Base-by-base conservation (phyloP, 1,140 invertebrate species). In the Spodoptera litura region DNA sequence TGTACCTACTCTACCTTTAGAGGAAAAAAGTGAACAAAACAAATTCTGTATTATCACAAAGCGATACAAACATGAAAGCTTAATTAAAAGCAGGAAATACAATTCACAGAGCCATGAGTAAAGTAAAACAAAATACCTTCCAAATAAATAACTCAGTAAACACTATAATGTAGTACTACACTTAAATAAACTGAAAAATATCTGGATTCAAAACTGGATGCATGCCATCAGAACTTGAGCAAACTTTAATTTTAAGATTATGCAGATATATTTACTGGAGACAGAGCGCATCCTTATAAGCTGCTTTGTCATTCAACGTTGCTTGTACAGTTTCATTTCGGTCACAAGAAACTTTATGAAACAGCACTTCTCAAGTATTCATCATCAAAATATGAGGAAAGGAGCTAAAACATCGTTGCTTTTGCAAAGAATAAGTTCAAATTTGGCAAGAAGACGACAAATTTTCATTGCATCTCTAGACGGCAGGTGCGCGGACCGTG, bases 361-460 rank as follows among this genome's bases (percentile, higher is more conserved):
- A 80, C 59, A 73, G 74, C 71, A 78, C 78, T 79, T 77, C 68
- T 78, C 56, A 76, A 83, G 79, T 78, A 81, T 75, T 82, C 80
- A 81, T 82, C 74, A 84, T 85, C 74, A 86, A 88, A 87, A 85
- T 85, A 82, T 82, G 73, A 83, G 70, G 80, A 61, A 73, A 58
- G 62, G 56, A 85, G 82, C 82, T 84, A 82, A 86, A 84, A 85
- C 78, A 80, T 83, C 79, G 70, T 71, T 68, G 83, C 81, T 79
- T 87, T 84, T 83, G 81, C 79, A 85, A 84, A 87, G 83, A 87
- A 90, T 87, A 87, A 88, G 80, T 86, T 88, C 83, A 87, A 88
- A 89, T 91, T 89, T 89, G 87, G 85, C 85, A 87, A 88, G 87
- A 83, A 82, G 84, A 85, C 85, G 84, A 88, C 87, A 88, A 87